Base-by-base conservation (phyloP, 2,113 vertebrate genomes). In the Osmerus eperlanus region DNA sequence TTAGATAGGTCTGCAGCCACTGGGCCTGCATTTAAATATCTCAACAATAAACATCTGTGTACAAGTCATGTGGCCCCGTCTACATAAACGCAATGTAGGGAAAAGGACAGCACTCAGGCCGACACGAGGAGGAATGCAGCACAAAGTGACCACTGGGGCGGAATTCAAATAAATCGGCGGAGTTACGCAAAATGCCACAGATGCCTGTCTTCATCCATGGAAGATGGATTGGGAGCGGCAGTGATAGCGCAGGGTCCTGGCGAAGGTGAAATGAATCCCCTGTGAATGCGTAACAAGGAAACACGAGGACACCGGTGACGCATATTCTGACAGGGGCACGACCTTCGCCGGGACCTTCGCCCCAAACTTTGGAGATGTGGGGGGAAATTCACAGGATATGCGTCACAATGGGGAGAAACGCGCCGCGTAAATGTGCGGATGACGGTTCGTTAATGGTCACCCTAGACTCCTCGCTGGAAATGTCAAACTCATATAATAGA, bases 331-430 rank as follows among this genome's bases (percentile, higher is more conserved):
- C 77, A 80, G 81, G 68, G 63, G 72, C 61, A 70, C 80, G 86
- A 88, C 84, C 85, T 90, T 89, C 89, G 81, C 69, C 54, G 69
- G 71, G 54, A 73, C n/a, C n/a, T n/a, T n/a, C n/a, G n/a, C n/a
- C 68, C 28, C 75, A 70, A 84, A 81, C 73, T 79, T 83, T 72
- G 0, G 28, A 78, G 77, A 84, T 78, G 81, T 81, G 77, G 75
- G 36, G 66, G 72, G 82, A 83, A 47, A 79, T 72, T 81, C 79
- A 83, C 81, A 79, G 78, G 84, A 60, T 64, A 80, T 89, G 90
- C 86, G 83, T 91, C 90, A 89, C 75, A 55, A 73, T 47, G 71
- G 5, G 51, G 68, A 80, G 76, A 73, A 78, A 67, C 73, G 74
- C 72, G 71, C 71, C 58, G 65, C 75, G 72, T 77, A 74, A 84